Evolutionary conservation across 2,888 invertebrate genomes (phyloP).

Genomic region (Ophion slaviceki): DNA sequence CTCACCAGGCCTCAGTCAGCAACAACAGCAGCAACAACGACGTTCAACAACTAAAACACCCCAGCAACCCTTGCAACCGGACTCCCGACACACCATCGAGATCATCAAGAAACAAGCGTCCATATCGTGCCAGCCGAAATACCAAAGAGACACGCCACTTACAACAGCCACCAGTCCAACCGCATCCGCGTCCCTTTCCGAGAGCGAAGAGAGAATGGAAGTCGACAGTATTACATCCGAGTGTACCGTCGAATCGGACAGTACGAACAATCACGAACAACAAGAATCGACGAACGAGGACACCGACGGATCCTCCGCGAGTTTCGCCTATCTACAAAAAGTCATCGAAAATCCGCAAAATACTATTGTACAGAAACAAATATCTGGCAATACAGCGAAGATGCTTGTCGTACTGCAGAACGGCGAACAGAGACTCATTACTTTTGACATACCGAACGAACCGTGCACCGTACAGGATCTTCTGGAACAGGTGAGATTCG

Average conservation of each 20-base stretch:
- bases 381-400: slow-evolving; percentile 87
- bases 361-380: slow-evolving; percentile 80
- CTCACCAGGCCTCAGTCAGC: slow-evolving; percentile 70
- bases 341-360: slow-evolving; percentile 78
- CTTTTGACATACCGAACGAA: slow-evolving; percentile 92
- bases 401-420: slow-evolving; percentile 92
- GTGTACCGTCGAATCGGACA: slow-evolving; percentile 64
- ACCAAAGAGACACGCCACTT: slow-evolving; percentile 59
- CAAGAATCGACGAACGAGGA: slow-evolving; percentile 65
- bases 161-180: slow-evolving; percentile 75
- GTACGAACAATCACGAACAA: slow-evolving; percentile 60
- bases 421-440: slow-evolving; percentile 92
- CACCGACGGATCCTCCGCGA: slow-evolving; percentile 63
- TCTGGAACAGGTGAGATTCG: slow-evolving; percentile 88
- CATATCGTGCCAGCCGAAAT: slow-evolving; percentile 53
- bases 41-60: slow-evolving; percentile 77
- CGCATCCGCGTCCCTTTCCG: slow-evolving; percentile 26
- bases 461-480: slow-evolving; percentile 93
- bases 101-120: slow-evolving; percentile 53
- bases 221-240: slow-evolving; percentile 65
- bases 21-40: slow-evolving; percentile 73
- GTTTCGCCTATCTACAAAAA: slow-evolving; percentile 78
- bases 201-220: slow-evolving; percentile 61
- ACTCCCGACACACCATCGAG: slow-evolving; percentile 37
- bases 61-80: slow-evolving; percentile 37